Conservation (phyloP, 2,113 vertebrate genomes). For the Corvus hawaiiensis region DNA sequence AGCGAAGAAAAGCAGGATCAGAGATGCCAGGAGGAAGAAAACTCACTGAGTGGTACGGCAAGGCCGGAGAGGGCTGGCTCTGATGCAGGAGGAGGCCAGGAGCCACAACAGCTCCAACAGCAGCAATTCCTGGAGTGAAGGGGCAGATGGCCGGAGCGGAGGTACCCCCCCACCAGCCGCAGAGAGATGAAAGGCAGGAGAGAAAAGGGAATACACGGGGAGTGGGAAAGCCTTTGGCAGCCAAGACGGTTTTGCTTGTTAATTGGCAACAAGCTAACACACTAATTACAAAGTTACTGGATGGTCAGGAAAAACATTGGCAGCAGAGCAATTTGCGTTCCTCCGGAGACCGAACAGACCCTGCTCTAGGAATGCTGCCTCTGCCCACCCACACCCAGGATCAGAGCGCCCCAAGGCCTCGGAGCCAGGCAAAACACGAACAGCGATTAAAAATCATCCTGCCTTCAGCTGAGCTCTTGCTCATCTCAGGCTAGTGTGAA, state of each 20-base stretch:
- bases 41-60: accelerated
- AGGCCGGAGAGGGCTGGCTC: not conserved
- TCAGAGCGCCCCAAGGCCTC: not conserved
- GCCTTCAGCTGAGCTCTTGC: not conserved
- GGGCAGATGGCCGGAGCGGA: not conserved
- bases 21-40: not conserved
- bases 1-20: not conserved
- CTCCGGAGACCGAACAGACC: not conserved
- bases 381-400: not conserved
- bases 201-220: not conserved
- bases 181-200: not conserved
- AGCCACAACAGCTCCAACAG: not conserved
- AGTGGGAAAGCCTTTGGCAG: not conserved
- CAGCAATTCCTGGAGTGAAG: not conserved
- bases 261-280: constrained; percentile 25
- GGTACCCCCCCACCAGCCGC: not conserved
- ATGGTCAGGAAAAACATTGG: not conserved
- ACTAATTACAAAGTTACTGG: constrained; percentile 7
- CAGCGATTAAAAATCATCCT: not conserved
- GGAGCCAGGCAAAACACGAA: not conserved
- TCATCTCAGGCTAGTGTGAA: not conserved
- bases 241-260: not conserved
- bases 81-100: not conserved
- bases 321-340: not conserved
- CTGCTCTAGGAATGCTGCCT: not conserved